A percentile compares a stretch with the other conserved stretches of the same genome.
Evolutionary conservation across 2,888 invertebrate species (phyloP).

Genomic region (Sycophila texana): DNA sequence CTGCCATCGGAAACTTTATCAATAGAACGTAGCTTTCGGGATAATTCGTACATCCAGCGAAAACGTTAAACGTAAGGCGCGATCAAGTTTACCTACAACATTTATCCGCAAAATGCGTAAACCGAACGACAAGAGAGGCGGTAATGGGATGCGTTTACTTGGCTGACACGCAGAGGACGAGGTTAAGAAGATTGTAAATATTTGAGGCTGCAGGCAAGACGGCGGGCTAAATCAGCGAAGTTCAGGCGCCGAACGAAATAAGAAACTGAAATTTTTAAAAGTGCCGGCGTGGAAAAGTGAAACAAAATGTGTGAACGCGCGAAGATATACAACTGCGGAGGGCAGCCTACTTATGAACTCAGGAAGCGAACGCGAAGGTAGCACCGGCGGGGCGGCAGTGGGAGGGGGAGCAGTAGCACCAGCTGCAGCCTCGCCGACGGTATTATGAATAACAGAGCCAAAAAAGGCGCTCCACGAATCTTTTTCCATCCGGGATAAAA

Average conservation of each 20-base stretch:
- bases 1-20: too few species aligned
- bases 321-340: constrained; percentile 27
- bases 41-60: background rate
- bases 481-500: constrained; percentile 37
- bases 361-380: constrained; percentile 22
- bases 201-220: too few species aligned
- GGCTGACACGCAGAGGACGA: background rate
- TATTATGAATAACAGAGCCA: constrained; percentile 47
- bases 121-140: constrained; percentile 3
- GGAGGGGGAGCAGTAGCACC: constrained; percentile 15
- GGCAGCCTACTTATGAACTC: constrained; percentile 50
- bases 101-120: background rate
- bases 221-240: constrained; percentile 24
- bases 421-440: constrained; percentile 38
- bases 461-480: constrained; percentile 29
- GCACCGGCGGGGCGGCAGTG: background rate
- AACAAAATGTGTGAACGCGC: constrained; percentile 42
- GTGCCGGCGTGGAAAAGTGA: constrained; percentile 47
- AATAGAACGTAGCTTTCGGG: background rate
- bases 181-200: constrained; percentile 25
- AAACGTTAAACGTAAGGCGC: background rate
- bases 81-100: background rate
- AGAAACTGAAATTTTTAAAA: constrained; percentile 51
- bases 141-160: too few species aligned
- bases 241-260: constrained; percentile 28